A percentile compares a stretch with the other conserved stretches of the same genome.
phyloP scores from a whole-genome alignment of 2,113 vertebrate species.

The Bubalus kerabau region DNA sequence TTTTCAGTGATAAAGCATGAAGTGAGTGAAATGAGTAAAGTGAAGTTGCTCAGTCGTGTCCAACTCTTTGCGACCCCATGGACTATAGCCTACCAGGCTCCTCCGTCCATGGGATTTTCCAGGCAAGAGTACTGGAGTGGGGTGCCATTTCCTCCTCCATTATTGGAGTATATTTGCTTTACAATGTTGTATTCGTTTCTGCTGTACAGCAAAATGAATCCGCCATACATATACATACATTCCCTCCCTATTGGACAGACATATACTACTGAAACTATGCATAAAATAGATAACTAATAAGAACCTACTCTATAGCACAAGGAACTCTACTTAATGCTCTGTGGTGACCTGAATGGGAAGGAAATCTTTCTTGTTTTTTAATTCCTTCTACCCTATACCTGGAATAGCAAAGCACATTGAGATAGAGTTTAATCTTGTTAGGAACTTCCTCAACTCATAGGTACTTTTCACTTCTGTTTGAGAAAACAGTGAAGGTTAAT shows the following conservation, averaged over 20 bases:
- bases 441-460: neutral
- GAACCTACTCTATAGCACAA: neutral
- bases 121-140: neutral
- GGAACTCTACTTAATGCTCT: neutral
- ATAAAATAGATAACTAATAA: neutral
- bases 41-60: too few species aligned
- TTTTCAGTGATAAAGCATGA: too few species aligned
- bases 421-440: neutral
- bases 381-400: neutral
- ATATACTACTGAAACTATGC: neutral
- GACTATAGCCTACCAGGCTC: neutral
- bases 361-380: neutral
- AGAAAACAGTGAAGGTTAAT: neutral
- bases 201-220: neutral
- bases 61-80: neutral
- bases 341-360: neutral
- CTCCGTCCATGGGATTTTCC: neutral
- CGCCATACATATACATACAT: accelerated
- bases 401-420: neutral
- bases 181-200: neutral
- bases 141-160: neutral
- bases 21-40: too few species aligned
- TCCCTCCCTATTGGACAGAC: neutral
- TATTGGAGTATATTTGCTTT: neutral
- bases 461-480: neutral